Conservation (phyloP, 2,113 vertebrate species). For the Thamnaconus septentrionalis region DNA sequence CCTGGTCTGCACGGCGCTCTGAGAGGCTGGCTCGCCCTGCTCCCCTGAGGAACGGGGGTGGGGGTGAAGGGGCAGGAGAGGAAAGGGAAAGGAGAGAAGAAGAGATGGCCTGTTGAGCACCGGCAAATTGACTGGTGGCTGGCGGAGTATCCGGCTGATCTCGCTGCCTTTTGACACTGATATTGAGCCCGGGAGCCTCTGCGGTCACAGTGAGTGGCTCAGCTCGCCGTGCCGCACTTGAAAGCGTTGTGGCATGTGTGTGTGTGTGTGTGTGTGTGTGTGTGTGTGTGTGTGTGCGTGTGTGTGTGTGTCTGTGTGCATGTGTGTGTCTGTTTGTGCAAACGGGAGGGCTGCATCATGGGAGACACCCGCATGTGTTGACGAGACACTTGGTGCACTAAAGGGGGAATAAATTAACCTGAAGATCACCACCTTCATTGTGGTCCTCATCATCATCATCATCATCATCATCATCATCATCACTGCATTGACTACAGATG, state of each 20-base stretch:
- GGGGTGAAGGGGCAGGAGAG: no score
- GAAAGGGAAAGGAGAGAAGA: constrained; percentile 29
- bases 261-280: no score
- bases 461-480: not conserved
- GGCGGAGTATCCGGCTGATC: constrained; percentile 45
- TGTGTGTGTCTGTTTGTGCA: no score
- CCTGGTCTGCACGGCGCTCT: constrained; percentile 73
- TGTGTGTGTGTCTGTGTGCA: no score
- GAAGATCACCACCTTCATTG: no score
- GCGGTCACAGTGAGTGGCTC: constrained; percentile 18
- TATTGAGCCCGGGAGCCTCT: constrained; percentile 27
- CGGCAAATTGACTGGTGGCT: constrained; percentile 54
- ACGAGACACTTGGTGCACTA: not conserved
- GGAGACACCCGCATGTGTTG: constrained; percentile 3
- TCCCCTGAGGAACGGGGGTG: constrained; percentile 62
- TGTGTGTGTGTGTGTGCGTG: no score
- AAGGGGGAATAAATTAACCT: not conserved
- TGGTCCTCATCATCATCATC: not conserved
- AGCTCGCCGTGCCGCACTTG: constrained; percentile 8
- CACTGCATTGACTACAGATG: not conserved
- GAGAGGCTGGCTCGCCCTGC: constrained; percentile 64
- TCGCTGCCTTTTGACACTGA: constrained; percentile 37
- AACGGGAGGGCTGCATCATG: constrained; percentile 8
- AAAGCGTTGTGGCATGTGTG: not conserved
- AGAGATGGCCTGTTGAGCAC: constrained; percentile 52